phyloP scores from a whole-genome alignment of 2,797 vertebrate species.

The Pampus argenteus region DNA sequence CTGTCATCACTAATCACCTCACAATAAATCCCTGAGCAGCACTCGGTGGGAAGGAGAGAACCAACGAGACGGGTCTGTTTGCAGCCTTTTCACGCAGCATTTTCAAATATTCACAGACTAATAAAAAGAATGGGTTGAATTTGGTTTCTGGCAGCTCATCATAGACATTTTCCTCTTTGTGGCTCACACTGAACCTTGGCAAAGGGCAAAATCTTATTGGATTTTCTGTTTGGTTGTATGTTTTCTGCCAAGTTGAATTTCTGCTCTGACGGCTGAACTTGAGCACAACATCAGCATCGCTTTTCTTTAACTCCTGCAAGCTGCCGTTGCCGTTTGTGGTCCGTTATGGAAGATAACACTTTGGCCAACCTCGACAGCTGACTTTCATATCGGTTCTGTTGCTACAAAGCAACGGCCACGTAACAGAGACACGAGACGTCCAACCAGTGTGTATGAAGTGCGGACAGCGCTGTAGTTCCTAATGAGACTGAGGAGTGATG shows the following conservation, averaged over 20 bases:
- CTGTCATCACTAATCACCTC: constrained; percentile 78
- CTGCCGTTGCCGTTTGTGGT: background rate
- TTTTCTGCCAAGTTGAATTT: constrained; percentile 56
- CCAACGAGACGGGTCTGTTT: constrained; percentile 22
- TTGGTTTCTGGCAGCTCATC: constrained; percentile 53
- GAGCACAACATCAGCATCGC: constrained; percentile 7
- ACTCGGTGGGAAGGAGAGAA: constrained; percentile 12
- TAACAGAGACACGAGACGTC: constrained; percentile 15
- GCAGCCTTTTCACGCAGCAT: constrained; percentile 20
- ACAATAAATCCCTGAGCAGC: constrained; percentile 62
- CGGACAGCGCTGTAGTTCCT: constrained; percentile 49
- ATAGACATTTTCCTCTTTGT: constrained; percentile 31
- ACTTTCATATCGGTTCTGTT: constrained; percentile 10
- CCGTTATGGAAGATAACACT: constrained; percentile 1
- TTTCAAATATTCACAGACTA: constrained; percentile 35
- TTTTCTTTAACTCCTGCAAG: constrained; percentile 11
- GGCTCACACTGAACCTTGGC: constrained; percentile 37
- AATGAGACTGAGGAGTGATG: constrained; percentile 65
- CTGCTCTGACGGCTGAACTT: constrained; percentile 10
- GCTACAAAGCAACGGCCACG: background rate
- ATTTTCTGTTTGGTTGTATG: constrained; percentile 52
- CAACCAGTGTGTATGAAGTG: constrained; percentile 19
- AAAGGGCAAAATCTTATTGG: constrained; percentile 50
- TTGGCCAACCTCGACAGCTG: background rate
- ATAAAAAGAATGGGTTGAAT: constrained; percentile 55